Base-by-base conservation (phyloP, 2,888 invertebrate genomes). In the Rotaria magnacalcarata region DNA sequence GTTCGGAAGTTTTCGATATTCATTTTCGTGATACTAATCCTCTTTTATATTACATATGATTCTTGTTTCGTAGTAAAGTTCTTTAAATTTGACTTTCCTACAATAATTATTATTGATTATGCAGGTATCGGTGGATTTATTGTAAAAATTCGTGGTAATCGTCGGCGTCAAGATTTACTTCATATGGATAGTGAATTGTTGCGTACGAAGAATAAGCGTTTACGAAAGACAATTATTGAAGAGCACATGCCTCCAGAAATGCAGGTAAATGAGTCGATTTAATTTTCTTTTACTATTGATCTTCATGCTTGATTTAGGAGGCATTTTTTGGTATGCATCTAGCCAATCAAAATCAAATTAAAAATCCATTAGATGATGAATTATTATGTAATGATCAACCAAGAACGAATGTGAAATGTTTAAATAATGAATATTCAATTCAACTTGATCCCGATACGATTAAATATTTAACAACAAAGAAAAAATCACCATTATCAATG, bases 191-290 rank as follows among this genome's bases (percentile, higher is more conserved):
- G 67, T 34, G 67, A 67, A 67, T 16, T 67, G 11, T 67, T 67
- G 34, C 67, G 67, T 11, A 67, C 67, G 8, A 67, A 67, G 21
- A 80, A 80, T 80, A 80, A 47, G 24, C 75, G 75, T 24, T 47
- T 47, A 80, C 7, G 75, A 47, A 80, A 80, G 24, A 80, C 43
- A 2, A 80, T 47, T 19, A 24, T 80, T 11, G 75, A 80, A 80
- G 75, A 80, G 27, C 75, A 80, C 27, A 80, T 80, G 75, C 75
- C 75, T 24, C 75, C 75, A 14, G 75, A 80, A 47, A 80, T 80
- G 75, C 75, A 80, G 75, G 75, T 80, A 80, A 43, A 47, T 47
- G 34, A 60, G 41, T 41, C 21, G 21, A 75, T 16, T 43, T 75
- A 0, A 41, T 34, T 41, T 21, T 80, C 7, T 24, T 0, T 47